Percentiles rank a stretch among this genome's conserved stretches.
Conservation (phyloP, 2,113 vertebrate genomes). For the Alouatta palliata region DNA sequence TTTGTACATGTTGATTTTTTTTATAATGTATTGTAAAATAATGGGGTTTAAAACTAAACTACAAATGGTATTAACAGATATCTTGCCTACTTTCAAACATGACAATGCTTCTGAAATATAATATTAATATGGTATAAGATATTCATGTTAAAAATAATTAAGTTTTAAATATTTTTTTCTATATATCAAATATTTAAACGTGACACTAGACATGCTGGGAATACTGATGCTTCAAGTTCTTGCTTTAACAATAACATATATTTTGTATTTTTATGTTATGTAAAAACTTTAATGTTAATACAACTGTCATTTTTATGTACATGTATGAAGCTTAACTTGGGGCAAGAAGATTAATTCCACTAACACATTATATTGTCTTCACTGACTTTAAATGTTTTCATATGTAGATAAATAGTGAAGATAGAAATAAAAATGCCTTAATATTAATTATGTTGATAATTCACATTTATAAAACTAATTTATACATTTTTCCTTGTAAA, state of each 20-base stretch:
- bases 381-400: conserved; percentile 38
- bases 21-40: background rate
- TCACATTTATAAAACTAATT: conserved; percentile 64
- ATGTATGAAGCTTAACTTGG: background rate
- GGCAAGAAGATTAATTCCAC: conserved; percentile 45
- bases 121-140: conserved; percentile 22
- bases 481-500: conserved; percentile 78
- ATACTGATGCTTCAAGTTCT: background rate
- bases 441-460: conserved; percentile 48
- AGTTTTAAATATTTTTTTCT: conserved; percentile 35
- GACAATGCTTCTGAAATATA: background rate
- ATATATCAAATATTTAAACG: conserved; percentile 39
- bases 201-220: background rate
- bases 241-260: conserved; percentile 38
- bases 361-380: background rate
- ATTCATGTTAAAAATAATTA: conserved; percentile 54
- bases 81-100: background rate
- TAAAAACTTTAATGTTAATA: conserved; percentile 55
- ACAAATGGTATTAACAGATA: background rate
- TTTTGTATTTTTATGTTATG: conserved; percentile 10
- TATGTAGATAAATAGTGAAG: conserved; percentile 45
- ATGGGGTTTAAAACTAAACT: background rate
- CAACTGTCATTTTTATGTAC: background rate
- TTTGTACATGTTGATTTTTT: background rate
- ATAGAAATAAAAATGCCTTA: conserved; percentile 45